Evolutionary conservation across 2,113 vertebrate species (phyloP).

Genomic region (Phylloscopus trochilus): DNA sequence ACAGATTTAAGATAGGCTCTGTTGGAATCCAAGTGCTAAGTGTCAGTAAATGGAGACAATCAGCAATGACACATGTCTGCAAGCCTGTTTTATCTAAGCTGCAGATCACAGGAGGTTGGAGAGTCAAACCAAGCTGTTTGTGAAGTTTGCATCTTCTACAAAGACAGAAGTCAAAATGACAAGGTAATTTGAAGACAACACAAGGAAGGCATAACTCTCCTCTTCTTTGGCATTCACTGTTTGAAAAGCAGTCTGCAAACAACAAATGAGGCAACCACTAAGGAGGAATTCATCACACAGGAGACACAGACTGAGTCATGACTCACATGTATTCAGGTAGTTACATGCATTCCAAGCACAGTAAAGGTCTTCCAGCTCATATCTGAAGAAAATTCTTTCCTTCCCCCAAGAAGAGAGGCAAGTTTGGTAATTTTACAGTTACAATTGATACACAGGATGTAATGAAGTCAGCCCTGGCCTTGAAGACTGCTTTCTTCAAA

Average conservation of each 20-base stretch:
- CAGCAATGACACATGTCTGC: neutral
- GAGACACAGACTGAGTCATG: neutral
- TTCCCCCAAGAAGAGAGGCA: neutral
- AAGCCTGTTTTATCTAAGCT: neutral
- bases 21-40: neutral
- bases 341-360: neutral
- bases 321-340: neutral
- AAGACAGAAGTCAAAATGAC: slow-evolving; percentile 10
- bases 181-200: neutral
- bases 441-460: neutral
- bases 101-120: neutral
- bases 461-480: neutral
- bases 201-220: neutral
- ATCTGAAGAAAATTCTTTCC: neutral
- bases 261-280: neutral
- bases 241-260: neutral
- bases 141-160: neutral
- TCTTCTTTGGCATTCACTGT: neutral
- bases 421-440: neutral
- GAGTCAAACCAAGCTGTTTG: neutral
- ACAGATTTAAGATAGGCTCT: neutral
- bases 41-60: slow-evolving; percentile 3
- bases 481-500: neutral
- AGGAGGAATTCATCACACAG: neutral
- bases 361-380: neutral